phyloP scores from a whole-genome alignment of 2,888 invertebrate species.

The Agriopis marginaria region DNA sequence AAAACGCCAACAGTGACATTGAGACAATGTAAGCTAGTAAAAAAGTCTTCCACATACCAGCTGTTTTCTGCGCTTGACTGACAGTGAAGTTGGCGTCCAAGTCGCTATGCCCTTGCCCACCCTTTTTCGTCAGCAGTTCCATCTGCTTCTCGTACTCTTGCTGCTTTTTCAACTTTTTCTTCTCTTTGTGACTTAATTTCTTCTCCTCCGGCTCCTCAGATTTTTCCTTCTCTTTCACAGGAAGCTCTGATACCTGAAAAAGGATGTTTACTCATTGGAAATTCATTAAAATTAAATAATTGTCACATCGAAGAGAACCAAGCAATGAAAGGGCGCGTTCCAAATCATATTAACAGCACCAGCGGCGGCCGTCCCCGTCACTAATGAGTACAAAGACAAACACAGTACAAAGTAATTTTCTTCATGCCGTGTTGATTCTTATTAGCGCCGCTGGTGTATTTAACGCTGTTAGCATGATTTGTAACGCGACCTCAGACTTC shows the following conservation, averaged over 20 bases:
- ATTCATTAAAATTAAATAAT: too few species aligned
- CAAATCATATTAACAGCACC: too few species aligned
- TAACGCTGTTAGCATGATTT: too few species aligned
- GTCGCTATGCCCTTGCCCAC: constrained; percentile 95
- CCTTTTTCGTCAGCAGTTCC: constrained; percentile 94
- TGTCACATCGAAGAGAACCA: too few species aligned
- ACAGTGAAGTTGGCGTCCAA: constrained; percentile 98
- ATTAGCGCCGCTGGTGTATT: too few species aligned
- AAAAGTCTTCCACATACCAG: constrained; percentile 68
- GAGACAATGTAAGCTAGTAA: neutral
- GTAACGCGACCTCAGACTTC: too few species aligned
- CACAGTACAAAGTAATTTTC: too few species aligned
- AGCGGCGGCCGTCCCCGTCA: too few species aligned
- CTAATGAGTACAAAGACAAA: too few species aligned
- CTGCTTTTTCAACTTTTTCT: constrained; percentile 95
- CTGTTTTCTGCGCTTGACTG: constrained; percentile 92
- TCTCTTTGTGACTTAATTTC: constrained; percentile 95
- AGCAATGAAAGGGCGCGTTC: too few species aligned
- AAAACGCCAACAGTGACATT: too few species aligned
- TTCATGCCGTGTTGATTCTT: too few species aligned
- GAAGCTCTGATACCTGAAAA: constrained; percentile 56
- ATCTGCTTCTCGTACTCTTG: constrained; percentile 95
- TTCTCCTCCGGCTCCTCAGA: constrained; percentile 85
- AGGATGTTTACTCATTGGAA: neutral
- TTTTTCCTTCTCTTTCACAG: constrained; percentile 51